Evolutionary conservation across 2,797 vertebrate species (phyloP).

Genomic region (Acrocephalus scirpaceus): DNA sequence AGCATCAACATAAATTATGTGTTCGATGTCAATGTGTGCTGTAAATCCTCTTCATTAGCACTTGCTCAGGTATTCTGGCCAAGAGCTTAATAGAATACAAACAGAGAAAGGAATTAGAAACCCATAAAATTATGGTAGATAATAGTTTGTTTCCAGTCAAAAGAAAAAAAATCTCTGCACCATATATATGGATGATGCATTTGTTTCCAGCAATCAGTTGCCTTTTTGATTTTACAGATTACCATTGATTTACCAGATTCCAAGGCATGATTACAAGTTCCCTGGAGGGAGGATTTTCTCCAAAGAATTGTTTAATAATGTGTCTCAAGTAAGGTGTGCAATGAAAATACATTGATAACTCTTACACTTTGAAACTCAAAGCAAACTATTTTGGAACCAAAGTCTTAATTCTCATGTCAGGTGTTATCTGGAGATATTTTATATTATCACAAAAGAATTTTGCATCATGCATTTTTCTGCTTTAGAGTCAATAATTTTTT

Average conservation of each 20-base stretch:
- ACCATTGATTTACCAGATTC: no score
- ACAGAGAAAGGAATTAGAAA: background rate
- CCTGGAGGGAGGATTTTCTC: background rate
- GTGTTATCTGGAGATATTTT: background rate
- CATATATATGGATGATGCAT: background rate
- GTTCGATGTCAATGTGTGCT: background rate
- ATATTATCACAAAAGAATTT: background rate
- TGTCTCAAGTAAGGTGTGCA: background rate
- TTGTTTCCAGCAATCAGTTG: background rate
- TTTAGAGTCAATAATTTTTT: background rate
- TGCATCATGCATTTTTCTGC: background rate
- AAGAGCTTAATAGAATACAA: background rate
- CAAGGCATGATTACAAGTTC: background rate
- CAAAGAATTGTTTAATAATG: background rate
- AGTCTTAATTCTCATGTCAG: background rate
- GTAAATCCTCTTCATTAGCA: background rate
- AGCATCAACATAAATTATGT: background rate
- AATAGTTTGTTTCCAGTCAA: background rate
- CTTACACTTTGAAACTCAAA: background rate
- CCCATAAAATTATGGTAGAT: background rate
- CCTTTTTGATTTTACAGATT: background rate
- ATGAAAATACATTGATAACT: background rate
- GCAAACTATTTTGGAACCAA: background rate
- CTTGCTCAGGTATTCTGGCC: background rate
- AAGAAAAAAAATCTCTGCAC: background rate